Conservation (phyloP, 2,888 invertebrate species). For the Coronaproctus castanopsis region DNA sequence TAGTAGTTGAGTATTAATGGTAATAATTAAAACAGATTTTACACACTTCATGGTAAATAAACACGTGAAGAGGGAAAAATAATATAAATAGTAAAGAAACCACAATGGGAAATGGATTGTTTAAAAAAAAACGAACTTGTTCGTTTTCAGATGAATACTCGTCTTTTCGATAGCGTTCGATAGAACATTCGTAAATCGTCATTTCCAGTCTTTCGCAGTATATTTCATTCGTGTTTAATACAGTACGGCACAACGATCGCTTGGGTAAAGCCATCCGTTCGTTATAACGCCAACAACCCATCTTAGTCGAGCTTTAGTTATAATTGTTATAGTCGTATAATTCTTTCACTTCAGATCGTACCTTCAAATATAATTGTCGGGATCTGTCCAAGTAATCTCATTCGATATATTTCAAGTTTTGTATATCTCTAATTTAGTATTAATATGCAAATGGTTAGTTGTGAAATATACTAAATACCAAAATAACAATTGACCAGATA, state of each 20-base stretch:
- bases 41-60: no score
- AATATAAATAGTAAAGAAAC: no score
- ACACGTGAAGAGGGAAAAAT: no score
- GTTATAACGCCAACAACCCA: background rate
- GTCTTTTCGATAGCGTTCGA: background rate
- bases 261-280: background rate
- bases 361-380: background rate
- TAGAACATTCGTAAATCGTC: background rate
- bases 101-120: no score
- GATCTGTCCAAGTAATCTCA: background rate
- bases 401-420: background rate
- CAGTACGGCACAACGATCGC: no score
- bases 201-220: no score
- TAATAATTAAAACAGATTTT: no score
- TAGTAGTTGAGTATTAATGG: no score
- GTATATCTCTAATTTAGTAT: background rate
- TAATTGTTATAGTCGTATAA: background rate
- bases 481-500: no score
- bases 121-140: no score
- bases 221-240: no score
- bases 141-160: no score
- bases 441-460: background rate
- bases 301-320: background rate
- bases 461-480: background rate
- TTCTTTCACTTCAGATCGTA: background rate